phyloP scores from a whole-genome alignment of 2,888 invertebrate species.

The Rhimphoctona megacephalus region DNA sequence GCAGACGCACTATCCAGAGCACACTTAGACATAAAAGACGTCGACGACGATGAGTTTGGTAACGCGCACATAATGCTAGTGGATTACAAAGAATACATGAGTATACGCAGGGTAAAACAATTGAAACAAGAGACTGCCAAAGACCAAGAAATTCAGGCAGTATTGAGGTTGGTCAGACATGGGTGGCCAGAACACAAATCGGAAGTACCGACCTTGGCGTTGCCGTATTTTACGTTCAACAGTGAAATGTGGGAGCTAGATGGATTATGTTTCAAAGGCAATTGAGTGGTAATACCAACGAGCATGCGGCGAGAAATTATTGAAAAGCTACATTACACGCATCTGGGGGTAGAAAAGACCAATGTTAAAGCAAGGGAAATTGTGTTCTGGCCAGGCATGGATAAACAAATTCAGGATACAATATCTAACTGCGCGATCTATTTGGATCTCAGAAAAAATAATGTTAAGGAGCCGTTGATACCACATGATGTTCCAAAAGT shows the following conservation, averaged over 20 bases:
- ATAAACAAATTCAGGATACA: conserved; percentile 61
- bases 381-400: conserved; percentile 65
- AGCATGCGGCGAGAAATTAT: conserved; percentile 56
- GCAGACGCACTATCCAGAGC: conserved; percentile 77
- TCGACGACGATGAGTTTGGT: conserved; percentile 44
- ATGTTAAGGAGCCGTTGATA: conserved; percentile 53
- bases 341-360: conserved; percentile 63
- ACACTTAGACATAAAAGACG: conserved; percentile 31
- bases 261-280: conserved; percentile 45
- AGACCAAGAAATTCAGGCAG: conserved; percentile 68
- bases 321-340: conserved; percentile 56
- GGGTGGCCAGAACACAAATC: conserved; percentile 73
- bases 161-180: conserved; percentile 67
- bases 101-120: conserved; percentile 3
- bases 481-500: conserved; percentile 57
- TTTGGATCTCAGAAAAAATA: conserved; percentile 43
- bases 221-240: conserved; percentile 56
- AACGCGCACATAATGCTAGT: conserved; percentile 59
- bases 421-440: conserved; percentile 55
- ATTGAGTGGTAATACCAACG: conserved; percentile 59
- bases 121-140: conserved; percentile 52
- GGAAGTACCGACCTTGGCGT: conserved; percentile 53
- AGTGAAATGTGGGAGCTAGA: conserved; percentile 46
- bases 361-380: conserved; percentile 56
- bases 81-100: conserved; percentile 30